Conservation (phyloP, 2,888 invertebrate genomes). For the Cosmia trapezina region DNA sequence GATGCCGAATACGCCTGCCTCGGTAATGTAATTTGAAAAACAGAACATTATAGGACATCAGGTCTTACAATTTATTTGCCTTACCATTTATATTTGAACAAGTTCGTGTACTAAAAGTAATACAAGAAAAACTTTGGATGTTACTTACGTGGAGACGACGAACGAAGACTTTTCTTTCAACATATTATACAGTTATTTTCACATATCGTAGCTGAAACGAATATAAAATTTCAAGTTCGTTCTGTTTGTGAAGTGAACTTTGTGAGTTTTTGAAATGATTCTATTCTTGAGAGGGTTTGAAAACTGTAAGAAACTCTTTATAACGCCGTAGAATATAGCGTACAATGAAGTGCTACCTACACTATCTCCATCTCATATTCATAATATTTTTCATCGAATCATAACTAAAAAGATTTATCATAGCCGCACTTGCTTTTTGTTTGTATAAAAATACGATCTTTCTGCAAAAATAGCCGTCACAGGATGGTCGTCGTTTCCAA, state of each 20-base stretch:
- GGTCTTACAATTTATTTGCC: constrained; percentile 51
- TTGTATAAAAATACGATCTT: constrained; percentile 24
- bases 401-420: neutral
- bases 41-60: constrained; percentile 61
- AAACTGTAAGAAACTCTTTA: neutral
- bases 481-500: constrained; percentile 23
- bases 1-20: constrained; percentile 45
- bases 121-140: constrained; percentile 49
- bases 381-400: neutral
- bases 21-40: constrained; percentile 68
- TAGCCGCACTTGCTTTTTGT: constrained; percentile 3
- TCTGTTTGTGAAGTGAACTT: constrained; percentile 18
- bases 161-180: constrained; percentile 44
- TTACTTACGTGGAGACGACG: constrained; percentile 35
- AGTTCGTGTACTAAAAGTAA: constrained; percentile 54
- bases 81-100: constrained; percentile 47
- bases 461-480: constrained; percentile 34
- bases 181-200: constrained; percentile 46
- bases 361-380: no score
- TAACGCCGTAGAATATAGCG: neutral
- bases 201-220: constrained; percentile 31
- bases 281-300: constrained; percentile 15
- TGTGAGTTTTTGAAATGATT: constrained; percentile 12
- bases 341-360: neutral
- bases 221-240: constrained; percentile 36